Percentiles rank a stretch among this genome's conserved stretches.
Conservation (phyloP, 2,113 vertebrate species). For the Charina bottae region DNA sequence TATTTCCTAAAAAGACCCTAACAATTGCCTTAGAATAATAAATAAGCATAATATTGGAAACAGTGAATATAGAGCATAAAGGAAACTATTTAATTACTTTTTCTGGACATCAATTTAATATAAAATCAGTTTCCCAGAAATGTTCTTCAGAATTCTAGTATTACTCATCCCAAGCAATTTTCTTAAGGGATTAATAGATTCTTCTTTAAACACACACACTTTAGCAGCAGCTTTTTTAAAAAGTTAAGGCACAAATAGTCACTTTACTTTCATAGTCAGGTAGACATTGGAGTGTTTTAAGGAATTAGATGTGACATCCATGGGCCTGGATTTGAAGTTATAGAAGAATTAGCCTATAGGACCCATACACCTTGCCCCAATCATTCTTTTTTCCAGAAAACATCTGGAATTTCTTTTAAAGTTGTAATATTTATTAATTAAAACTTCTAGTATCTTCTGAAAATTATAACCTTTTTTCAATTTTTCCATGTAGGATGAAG, state of each 20-base stretch:
- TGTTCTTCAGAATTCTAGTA: background rate
- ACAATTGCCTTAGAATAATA: background rate
- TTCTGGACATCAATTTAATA: background rate
- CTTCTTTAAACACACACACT: background rate
- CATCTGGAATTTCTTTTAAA: background rate
- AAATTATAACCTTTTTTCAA: background rate
- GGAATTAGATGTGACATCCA: too few species aligned
- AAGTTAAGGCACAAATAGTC: background rate
- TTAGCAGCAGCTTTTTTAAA: background rate
- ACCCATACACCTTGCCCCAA: background rate
- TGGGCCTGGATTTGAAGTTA: background rate
- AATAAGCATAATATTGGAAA: background rate
- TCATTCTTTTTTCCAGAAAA: background rate
- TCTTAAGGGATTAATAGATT: background rate
- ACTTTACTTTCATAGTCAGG: background rate
- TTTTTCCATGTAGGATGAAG: conserved; percentile 70
- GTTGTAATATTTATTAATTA: background rate
- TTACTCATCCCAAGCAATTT: background rate
- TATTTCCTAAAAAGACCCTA: background rate
- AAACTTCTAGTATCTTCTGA: background rate
- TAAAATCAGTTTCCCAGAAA: background rate
- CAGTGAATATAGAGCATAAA: background rate
- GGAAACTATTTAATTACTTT: background rate
- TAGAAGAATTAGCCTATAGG: background rate
- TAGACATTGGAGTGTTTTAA: background rate